Evolutionary conservation across 1,140 invertebrate genomes (phyloP).

Genomic region (Cotesia chilonis): DNA sequence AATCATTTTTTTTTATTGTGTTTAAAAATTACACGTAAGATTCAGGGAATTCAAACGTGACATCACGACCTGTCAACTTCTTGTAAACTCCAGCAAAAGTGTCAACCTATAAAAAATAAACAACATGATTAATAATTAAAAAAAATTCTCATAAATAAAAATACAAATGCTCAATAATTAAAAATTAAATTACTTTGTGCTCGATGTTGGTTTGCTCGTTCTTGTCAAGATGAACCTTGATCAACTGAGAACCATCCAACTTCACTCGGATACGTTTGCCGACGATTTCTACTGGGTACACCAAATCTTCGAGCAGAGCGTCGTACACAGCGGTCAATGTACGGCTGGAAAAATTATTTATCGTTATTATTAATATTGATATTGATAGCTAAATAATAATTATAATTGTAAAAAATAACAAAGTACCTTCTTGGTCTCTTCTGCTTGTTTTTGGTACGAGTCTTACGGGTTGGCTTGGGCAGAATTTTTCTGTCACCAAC

Average conservation of each 20-base stretch:
- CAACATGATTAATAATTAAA: background rate
- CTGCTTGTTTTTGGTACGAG: slow-evolving; percentile 93
- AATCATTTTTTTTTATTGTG: slow-evolving; percentile 59
- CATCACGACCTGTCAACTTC: slow-evolving; percentile 97
- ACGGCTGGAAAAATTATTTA: slow-evolving; percentile 70
- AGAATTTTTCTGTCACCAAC: slow-evolving; percentile 97
- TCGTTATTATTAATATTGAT: slow-evolving; percentile 19
- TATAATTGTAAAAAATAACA: background rate
- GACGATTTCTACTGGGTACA: slow-evolving; percentile 99
- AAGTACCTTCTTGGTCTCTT: slow-evolving; percentile 90
- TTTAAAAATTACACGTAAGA: slow-evolving; percentile 85
- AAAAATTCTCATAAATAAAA: slow-evolving; percentile 2
- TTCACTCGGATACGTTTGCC: slow-evolving; percentile 97
- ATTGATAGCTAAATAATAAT: background rate
- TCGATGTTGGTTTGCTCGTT: slow-evolving; percentile 99
- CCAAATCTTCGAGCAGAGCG: slow-evolving; percentile 94
- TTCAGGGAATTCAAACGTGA: slow-evolving; percentile 99
- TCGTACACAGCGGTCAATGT: slow-evolving; percentile 98
- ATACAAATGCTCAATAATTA: background rate
- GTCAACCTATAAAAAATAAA: slow-evolving; percentile 80
- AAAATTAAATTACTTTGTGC: slow-evolving; percentile 84
- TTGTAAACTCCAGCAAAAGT: slow-evolving; percentile 99
- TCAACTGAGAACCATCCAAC: slow-evolving; percentile 93
- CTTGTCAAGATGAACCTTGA: slow-evolving; percentile 99
- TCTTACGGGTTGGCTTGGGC: slow-evolving; percentile 96